Evolutionary conservation across 1,140 invertebrate genomes (phyloP), one percentile per base, ranked within the genome.

Genomic region (Orius laevigatus): DNA sequence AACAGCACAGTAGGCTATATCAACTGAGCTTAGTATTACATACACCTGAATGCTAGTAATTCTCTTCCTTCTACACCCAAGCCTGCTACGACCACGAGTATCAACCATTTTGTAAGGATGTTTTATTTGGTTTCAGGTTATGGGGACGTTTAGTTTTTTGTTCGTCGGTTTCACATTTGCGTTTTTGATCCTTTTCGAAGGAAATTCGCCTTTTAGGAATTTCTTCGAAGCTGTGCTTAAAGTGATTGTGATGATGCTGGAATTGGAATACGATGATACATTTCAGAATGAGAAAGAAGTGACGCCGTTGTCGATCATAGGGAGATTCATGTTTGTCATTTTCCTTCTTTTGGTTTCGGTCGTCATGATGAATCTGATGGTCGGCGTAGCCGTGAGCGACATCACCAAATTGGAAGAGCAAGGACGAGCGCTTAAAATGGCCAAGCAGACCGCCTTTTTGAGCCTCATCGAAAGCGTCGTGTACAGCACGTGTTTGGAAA

Each of bases 221-320:
- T 62, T 65, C 12, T 66, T 65, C 63, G 56, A 60, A 10, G 60
- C 68, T 2, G 48, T 72, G 11, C 57, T 70, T 1, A 72, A 69
- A 56, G 72, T 70, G 3, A 58, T 68, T 2, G 71, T 72, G 39
- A 74, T 75, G 72, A 70, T 70, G 54, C 70, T 70, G n/a, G 73
- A 75, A 55, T 68, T 70, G 51, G 68, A 74, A 51, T 75, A 70
- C 53, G 56, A 57, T 12, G 58, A 58, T 19, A 56, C 66, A 15
- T 69, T 70, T 55, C 49, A 58, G 3, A 46, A 49, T 9, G 40
- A 46, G 1, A 39, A 49, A 10, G 53, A 43, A 9, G 25, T 49
- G 16, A 42, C 35, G 45, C 5, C 20, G n/a, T 32, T 49, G 2
- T 43, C 54, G 50, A 49, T 59, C 56, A 48, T 59, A 18, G 58